Base-by-base conservation (phyloP, 2,888 invertebrate species). In the Tinea pellionella region DNA sequence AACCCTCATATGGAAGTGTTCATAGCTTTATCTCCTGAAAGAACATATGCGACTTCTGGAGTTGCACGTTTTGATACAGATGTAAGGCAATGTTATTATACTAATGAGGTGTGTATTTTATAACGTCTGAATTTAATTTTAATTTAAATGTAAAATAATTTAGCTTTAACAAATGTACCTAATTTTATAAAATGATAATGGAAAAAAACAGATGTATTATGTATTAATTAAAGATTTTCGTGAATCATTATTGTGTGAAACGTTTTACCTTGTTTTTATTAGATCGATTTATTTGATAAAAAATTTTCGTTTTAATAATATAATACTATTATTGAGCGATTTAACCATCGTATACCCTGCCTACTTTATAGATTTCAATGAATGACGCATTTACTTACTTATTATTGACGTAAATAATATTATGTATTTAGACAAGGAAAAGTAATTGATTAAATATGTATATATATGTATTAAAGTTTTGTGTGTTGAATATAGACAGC, bases 11-110 rank as follows among this genome's bases (percentile, higher is more conserved):
- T 88, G 0, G 90, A 92, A 67, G 85, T 90, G 24, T 88, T 92
- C 61, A 84, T 93, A 4, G 89, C 90, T 0, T 70, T 93, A 6
- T 86, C 89, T 15, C 92, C 93, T 0, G 89, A 90, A 61, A 80
- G 89, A n/a, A 92, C 91, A 0, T 91, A 92, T 66, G 86, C 91
- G 0, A 91, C 91, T 0, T 61, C 74, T 0, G 89, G 88, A 1
- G 81, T 92, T 0, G 80, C 77, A 32, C 64, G 74, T 0, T 86
- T 92, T 64, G 68, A 74, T 0, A 70, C 89, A 0, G 65, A 74
- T 0, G 70, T 81, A 51, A 77, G 93, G 11, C 82, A 89, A 51
- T 93, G 93, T 65, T 78, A 91, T 60, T 92, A 91, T 66, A 68
- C 74, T 6, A 74, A 89, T 58, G 93, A 93, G 82, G 86, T 85